Conservation (phyloP, 2,888 invertebrate species). For the Netelia fuscicornis region DNA sequence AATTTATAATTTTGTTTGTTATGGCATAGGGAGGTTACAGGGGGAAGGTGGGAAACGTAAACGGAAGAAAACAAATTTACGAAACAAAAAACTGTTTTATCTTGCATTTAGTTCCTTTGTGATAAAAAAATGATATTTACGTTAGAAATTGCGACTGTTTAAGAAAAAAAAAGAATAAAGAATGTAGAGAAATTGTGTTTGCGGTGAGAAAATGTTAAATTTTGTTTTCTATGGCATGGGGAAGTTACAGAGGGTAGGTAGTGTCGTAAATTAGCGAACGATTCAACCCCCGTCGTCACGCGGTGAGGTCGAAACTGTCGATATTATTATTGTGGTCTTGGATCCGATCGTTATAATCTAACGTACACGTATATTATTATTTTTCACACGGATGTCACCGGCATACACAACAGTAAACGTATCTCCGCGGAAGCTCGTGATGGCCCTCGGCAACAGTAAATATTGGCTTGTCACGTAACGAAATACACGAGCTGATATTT, state of each 20-base stretch:
- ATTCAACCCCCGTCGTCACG: conserved; percentile 29
- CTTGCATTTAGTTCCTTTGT: not conserved
- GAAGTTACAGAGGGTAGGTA: not conserved
- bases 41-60: not conserved
- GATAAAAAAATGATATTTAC: no score
- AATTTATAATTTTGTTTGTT: no score
- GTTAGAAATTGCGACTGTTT: not conserved
- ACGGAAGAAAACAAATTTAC: not conserved
- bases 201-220: conserved; percentile 1
- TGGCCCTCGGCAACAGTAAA: conserved; percentile 25
- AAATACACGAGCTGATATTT: not conserved
- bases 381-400: not conserved
- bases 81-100: not conserved
- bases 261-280: conserved; percentile 20
- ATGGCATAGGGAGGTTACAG: not conserved
- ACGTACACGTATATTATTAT: conserved; percentile 4
- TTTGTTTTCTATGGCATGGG: not conserved
- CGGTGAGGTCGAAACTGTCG: conserved; percentile 18
- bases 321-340: conserved; percentile 3
- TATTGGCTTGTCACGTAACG: conserved; percentile 22
- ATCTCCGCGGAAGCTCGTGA: not conserved
- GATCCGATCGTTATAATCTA: not conserved
- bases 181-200: not conserved
- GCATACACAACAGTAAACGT: not conserved
- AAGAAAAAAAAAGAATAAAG: not conserved